These are phyloP conservation scores for Ostrea denselamellosa DNA, from an alignment of 1,140 invertebrate species.

Conservation along the genomic window DNA sequence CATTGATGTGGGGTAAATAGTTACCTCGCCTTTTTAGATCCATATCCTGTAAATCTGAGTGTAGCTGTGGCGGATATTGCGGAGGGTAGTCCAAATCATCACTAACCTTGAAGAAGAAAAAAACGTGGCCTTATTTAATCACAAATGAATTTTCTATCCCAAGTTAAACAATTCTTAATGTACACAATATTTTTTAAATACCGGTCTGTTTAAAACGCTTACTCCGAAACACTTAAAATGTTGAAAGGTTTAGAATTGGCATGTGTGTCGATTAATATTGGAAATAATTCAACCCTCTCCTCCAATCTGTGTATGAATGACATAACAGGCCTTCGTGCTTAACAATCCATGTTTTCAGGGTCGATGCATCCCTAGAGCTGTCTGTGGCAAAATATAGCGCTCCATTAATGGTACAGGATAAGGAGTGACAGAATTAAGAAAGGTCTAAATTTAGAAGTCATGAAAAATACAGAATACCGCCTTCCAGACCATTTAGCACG, in stretches of 20 bases:
- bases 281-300: slow-evolving; percentile 6
- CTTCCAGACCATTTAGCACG: neutral
- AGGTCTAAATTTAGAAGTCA: neutral
- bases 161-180: neutral
- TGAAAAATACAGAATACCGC: neutral
- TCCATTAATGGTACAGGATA: neutral
- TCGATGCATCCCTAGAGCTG: neutral
- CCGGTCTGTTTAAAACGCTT: slow-evolving; percentile 9
- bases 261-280: neutral
- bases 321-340: neutral
- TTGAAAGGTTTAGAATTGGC: slow-evolving; percentile 6
- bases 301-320: neutral
- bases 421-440: too few relatives aligned
- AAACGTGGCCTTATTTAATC: neutral
- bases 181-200: neutral
- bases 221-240: neutral
- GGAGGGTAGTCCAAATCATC: slow-evolving; percentile 5
- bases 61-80: neutral
- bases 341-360: neutral
- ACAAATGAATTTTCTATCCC: neutral
- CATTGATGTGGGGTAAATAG: neutral
- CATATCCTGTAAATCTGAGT: neutral
- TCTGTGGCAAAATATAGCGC: neutral
- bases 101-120: neutral
- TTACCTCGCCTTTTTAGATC: slow-evolving; percentile 13